These are phyloP conservation scores for Calameuta filiformis DNA, from an alignment of 2,888 invertebrate species.

Conservation along the genomic window DNA sequence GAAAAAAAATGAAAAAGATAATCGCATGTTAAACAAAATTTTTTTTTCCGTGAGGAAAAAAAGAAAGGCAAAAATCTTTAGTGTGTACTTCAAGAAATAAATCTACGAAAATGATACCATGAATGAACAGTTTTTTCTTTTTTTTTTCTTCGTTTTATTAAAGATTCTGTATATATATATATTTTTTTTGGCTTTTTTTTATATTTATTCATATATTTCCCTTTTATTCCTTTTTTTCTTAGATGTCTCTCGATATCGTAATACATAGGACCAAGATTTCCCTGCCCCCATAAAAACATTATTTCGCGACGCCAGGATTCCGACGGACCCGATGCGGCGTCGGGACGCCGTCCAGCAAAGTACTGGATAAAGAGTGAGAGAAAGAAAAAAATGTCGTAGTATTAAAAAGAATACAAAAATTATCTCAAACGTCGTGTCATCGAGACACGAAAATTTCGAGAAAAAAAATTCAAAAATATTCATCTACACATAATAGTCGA, in stretches of 20 bases:
- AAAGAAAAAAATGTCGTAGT: background rate
- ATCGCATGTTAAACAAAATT: conserved; percentile 11
- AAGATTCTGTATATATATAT: background rate
- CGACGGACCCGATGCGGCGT: conserved; percentile 7
- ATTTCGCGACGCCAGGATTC: conserved; percentile 14
- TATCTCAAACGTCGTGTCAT: background rate
- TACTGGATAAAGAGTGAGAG: background rate
- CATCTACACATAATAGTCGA: background rate
- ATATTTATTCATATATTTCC: background rate
- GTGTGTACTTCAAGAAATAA: background rate
- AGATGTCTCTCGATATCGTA: conserved; percentile 29
- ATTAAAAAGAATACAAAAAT: background rate
- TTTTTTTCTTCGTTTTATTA: background rate
- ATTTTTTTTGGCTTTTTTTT: background rate
- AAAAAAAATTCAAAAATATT: background rate
- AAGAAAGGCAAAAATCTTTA: conserved; percentile 22
- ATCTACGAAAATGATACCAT: background rate
- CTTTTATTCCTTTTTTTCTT: background rate
- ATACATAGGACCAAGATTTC: conserved; percentile 53
- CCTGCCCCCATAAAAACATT: conserved; percentile 26
- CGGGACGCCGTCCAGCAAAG: conserved; percentile 5
- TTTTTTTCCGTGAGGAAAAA: background rate
- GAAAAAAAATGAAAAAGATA: conserved; percentile 5
- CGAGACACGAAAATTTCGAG: background rate
- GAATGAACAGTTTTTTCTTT: background rate